Evolutionary conservation across 1,140 invertebrate genomes (phyloP), one percentile per base, ranked within the genome.

Genomic region (Drosophila aff.): DNA sequence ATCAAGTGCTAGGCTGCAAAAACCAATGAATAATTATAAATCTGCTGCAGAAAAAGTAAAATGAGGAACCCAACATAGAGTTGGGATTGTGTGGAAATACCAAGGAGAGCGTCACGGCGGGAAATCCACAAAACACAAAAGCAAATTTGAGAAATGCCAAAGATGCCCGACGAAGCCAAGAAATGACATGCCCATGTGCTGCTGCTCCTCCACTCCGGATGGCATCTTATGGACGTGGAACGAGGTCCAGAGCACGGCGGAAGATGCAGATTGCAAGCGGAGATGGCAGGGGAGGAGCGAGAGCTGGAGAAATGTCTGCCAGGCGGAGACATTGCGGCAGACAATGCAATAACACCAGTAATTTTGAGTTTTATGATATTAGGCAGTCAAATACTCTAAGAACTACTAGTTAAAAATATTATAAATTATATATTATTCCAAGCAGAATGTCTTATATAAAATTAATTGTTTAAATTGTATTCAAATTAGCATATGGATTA

Each of bases 141-240:
- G 61, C 53, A 82, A 78, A 79, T 84, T 81, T 50, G 26, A 81
- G 84, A 87, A 87, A 87, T 87, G 81, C 81, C 81, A 90, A 75
- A 89, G 84, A 87, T 87, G 85, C 82, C 80, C 81, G 76, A 46
- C 63, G 68, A 71, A 89, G 84, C 84, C 83, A 87, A 83, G 68
- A 81, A 87, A 87, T 87, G 73, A 89, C 84, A 87, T 86, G 83
- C 53, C 83, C 83, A 83, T 87, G 84, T 85, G 82, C 78, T 46
- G 44, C 10, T 18, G 5, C 44, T 23, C 46, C 46, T 26, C 52
- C 73, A 36, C 60, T 33, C 50, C 49, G 53, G 44, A 63, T 71
- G 58, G 44, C 66, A 63, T 78, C 36, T 69, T 38, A 47, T 75
- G 63, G 41, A 52, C 66, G 38, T 64, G 40, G 62, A 76, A 50